Evolutionary conservation across 1,140 invertebrate species (phyloP).

Genomic region (Diorhabda carinulata): DNA sequence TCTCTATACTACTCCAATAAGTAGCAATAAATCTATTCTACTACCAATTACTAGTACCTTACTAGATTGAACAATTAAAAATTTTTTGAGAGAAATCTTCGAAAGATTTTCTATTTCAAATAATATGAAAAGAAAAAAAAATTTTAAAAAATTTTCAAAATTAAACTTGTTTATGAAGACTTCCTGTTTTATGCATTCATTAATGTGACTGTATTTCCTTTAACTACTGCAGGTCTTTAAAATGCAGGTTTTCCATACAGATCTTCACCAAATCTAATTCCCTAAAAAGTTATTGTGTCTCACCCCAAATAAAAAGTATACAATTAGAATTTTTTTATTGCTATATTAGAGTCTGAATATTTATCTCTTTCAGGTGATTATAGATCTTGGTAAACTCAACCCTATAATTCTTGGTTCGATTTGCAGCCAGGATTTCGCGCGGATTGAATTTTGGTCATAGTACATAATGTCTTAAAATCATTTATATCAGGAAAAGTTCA

Average conservation of each 20-base stretch:
- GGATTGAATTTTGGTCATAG: not conserved
- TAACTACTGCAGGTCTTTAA: not conserved
- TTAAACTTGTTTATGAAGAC: no score
- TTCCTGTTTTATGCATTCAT: no score
- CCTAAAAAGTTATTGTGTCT: not conserved
- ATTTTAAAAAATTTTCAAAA: no score
- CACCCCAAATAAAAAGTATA: not conserved
- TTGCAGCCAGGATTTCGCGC: slow-evolving; percentile 56
- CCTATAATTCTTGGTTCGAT: slow-evolving; percentile 68
- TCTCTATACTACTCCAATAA: no score
- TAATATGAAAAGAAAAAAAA: no score
- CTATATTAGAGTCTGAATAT: not conserved
- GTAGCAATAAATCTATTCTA: no score
- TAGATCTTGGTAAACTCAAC: slow-evolving; percentile 62
- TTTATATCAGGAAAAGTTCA: no score
- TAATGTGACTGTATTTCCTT: not conserved
- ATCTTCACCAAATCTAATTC: not conserved
- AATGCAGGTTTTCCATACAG: not conserved
- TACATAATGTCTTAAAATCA: no score
- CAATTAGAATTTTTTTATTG: not conserved
- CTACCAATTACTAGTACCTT: no score
- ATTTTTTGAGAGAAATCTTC: no score
- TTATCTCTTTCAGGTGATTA: slow-evolving; percentile 52
- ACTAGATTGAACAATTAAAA: no score
- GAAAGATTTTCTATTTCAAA: no score